Evolutionary conservation across 2,113 vertebrate genomes (phyloP).

Genomic region (Natator depressus): DNA sequence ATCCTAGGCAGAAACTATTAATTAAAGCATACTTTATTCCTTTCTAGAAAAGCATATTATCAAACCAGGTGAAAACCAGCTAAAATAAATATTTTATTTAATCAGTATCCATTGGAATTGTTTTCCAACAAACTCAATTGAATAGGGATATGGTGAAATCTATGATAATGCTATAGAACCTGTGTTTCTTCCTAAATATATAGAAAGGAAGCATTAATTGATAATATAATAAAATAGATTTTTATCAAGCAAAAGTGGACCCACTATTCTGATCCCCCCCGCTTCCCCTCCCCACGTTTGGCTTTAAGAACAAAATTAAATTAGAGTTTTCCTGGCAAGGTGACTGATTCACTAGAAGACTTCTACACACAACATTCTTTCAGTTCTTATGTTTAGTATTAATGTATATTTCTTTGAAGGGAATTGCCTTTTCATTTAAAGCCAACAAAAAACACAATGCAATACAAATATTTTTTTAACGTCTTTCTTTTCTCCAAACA

Average conservation of each 20-base stretch:
- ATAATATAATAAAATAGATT: neutral
- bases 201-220: neutral
- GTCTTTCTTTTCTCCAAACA: neutral
- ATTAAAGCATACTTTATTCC: neutral
- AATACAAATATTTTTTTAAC: neutral
- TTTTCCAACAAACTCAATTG: neutral
- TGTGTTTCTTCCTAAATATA: neutral
- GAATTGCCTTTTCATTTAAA: neutral
- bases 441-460: neutral
- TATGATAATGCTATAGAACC: neutral
- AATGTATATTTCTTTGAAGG: neutral
- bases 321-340: neutral
- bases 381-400: neutral
- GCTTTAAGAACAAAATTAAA: neutral
- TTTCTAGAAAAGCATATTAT: neutral
- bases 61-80: neutral
- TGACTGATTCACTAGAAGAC: neutral
- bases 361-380: neutral
- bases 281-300: neutral
- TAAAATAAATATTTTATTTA: neutral
- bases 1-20: neutral
- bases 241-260: neutral
- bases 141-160: neutral
- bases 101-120: neutral
- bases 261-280: neutral